Evolutionary conservation across 2,113 vertebrate species (phyloP).

Genomic region (Loxodonta africana): DNA sequence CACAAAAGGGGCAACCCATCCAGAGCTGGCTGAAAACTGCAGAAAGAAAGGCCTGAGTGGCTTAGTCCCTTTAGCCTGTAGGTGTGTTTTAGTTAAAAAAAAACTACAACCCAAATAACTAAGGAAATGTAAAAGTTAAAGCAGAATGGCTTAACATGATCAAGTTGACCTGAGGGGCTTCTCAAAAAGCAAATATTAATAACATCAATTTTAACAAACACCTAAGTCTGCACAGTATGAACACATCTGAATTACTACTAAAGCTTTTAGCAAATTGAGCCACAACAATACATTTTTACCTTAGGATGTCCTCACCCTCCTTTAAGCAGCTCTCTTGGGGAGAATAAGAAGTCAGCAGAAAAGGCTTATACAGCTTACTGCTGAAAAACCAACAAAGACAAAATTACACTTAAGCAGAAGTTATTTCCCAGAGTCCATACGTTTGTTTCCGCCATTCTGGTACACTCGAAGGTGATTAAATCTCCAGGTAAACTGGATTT

Average conservation of each 20-base stretch:
- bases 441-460: conserved; percentile 50
- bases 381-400: conserved; percentile 70
- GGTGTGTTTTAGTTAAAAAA: not conserved
- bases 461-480: conserved; percentile 68
- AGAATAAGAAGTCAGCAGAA: conserved; percentile 77
- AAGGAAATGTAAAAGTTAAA: conserved; percentile 22
- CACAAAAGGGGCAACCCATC: rapidly evolving
- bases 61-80: not conserved
- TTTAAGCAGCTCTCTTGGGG: conserved; percentile 79
- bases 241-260: conserved; percentile 69
- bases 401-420: conserved; percentile 78
- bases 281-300: conserved; percentile 82
- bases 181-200: conserved; percentile 76
- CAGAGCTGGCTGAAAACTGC: not conserved
- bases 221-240: conserved; percentile 66
- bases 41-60: not conserved
- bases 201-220: conserved; percentile 74
- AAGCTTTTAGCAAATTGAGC: conserved; percentile 81
- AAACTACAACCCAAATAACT: not conserved
- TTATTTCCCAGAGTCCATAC: conserved; percentile 62
- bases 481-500: conserved; percentile 63
- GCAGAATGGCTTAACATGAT: conserved; percentile 48
- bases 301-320: conserved; percentile 80
- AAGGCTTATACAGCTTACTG: conserved; percentile 79
- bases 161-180: conserved; percentile 61